These are phyloP conservation scores for Ruditapes philippinarum DNA, from an alignment of 1,140 invertebrate genomes.

Conservation along the genomic window DNA sequence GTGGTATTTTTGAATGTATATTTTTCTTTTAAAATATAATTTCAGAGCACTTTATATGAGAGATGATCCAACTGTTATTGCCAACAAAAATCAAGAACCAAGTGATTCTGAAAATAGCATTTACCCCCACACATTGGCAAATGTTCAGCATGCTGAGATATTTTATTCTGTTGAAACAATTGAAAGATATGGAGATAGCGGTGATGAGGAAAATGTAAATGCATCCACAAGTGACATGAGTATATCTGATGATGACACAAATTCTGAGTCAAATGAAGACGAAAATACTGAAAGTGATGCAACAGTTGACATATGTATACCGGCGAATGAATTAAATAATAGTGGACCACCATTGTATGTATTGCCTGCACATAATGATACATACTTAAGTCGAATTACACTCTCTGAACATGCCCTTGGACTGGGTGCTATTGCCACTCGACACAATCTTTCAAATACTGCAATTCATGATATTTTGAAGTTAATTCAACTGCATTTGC, in stretches of 20 bases:
- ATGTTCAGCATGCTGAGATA: no score
- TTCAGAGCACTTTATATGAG: no score
- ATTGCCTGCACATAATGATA: background rate
- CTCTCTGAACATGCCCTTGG: slow-evolving; percentile 11
- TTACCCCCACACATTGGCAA: no score
- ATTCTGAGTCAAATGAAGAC: background rate
- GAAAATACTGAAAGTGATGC: background rate
- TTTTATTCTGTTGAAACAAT: background rate
- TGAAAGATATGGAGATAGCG: background rate
- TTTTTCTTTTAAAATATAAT: no score
- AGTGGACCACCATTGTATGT: background rate
- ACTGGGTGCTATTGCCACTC: background rate
- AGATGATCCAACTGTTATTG: no score
- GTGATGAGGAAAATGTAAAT: background rate
- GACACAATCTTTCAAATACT: slow-evolving; percentile 27
- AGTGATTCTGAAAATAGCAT: no score
- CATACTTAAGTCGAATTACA: background rate
- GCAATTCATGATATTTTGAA: slow-evolving; percentile 7
- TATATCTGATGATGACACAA: background rate
- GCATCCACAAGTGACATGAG: background rate
- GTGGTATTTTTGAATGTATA: no score
- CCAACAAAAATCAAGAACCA: no score
- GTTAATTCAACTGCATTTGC: background rate
- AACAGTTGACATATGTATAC: no score
- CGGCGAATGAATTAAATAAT: background rate